Percentiles rank a stretch among this genome's conserved stretches.
These are phyloP conservation scores for Drosophila simulans DNA, from an alignment of 1,140 invertebrate genomes.

Conservation along the genomic window DNA sequence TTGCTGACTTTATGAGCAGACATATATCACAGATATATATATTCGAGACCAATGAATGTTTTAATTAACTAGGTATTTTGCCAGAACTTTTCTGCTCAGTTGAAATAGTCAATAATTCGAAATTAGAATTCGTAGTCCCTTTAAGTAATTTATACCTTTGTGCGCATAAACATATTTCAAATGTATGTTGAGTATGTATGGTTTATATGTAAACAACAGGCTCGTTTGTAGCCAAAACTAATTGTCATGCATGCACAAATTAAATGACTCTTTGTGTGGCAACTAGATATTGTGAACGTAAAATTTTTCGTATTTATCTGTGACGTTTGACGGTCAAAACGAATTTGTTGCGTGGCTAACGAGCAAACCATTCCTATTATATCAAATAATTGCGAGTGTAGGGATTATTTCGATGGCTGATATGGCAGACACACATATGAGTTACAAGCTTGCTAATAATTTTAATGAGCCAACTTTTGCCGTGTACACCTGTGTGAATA, in stretches of 20 bases:
- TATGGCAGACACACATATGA: conserved; percentile 5
- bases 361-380: conserved; percentile 21
- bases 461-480: conserved; percentile 79
- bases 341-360: conserved; percentile 50
- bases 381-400: conserved; percentile 28
- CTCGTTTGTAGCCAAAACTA: neutral
- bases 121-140: no score
- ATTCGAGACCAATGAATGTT: neutral
- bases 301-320: conserved; percentile 33
- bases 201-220: neutral
- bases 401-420: neutral
- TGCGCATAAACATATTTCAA: neutral
- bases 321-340: conserved; percentile 45
- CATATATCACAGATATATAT: conserved; percentile 27
- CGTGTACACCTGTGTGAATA: conserved; percentile 76
- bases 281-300: conserved; percentile 4
- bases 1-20: conserved; percentile 18
- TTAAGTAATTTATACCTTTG: no score
- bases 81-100: no score
- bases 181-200: no score
- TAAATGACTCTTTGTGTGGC: conserved; percentile 11
- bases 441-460: conserved; percentile 68
- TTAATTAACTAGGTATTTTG: neutral
- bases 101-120: no score
- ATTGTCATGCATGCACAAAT: conserved; percentile 14